Base-by-base conservation (phyloP, 2,797 vertebrate genomes). In the Rhinophrynus dorsalis region DNA sequence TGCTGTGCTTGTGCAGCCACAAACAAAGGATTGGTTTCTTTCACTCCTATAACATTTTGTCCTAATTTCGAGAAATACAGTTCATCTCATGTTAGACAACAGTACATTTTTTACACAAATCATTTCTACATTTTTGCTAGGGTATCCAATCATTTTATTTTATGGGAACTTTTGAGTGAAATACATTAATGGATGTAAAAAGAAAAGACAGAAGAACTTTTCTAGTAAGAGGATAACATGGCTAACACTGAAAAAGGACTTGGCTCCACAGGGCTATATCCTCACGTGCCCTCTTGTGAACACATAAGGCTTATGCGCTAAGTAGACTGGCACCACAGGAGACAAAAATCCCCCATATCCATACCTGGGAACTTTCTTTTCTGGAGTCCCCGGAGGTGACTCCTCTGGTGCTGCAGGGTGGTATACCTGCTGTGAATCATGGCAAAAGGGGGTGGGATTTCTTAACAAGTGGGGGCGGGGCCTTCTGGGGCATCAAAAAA, bases 1-100 rank as follows among this genome's bases (percentile, higher is more conserved):
- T 60, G 63, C 63, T 74, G 64, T 61, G 63, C 63, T 67, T 52
- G 37, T 47, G 64, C 50, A 48, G 44, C 56, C 60, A 74, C 63
- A 67, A 74, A 72, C 48, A 65, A 38, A 52, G 47, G 20, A 60
- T 74, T 61, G 56, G 63, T 29, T 42, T 61, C 45, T 58, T 48
- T 61, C 50, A 51, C 27, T 55, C 54, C 48, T 29, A 57, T 60
- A 52, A 67, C 30, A 44, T 54, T 67, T 74, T 55, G 57, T 67
- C 56, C 56, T 67, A 27, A 15, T 27, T 52, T 58, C 30, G 62
- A 60, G 57, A 62, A 61, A 54, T 62, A 44, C 67, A 62, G 57
- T 15, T 48, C 38, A 20, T 61, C 67, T 62, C 37, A 54, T 62
- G 27, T 62, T 54, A 11, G 48, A 20, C 18, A 33, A 55, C 47